Base-by-base conservation (phyloP, 2,113 vertebrate species). In the Gavia stellata region DNA sequence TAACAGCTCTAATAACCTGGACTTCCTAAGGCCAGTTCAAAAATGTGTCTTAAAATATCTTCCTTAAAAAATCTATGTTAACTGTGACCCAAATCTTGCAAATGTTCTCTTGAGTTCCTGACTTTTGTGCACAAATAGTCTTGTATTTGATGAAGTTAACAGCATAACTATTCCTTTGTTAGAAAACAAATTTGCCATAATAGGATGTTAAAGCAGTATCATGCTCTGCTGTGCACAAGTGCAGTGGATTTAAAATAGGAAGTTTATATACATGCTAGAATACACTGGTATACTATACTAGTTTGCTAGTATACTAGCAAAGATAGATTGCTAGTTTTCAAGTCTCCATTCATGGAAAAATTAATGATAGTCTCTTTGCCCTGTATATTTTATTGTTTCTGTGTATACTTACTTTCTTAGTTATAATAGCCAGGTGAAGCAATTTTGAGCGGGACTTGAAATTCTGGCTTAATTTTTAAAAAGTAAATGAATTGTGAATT, bases 1-100 rank as follows among this genome's bases (percentile, higher is more conserved):
- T 20, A 77, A 58, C 28, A 89, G 13, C 62, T 74, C 68, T 77
- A 86, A 45, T 50, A 81, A 78, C 65, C 90, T 95, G 96, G 92
- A 95, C 52, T 96, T 97, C 59, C 96, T 63, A 97, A 94, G 82
- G 89, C 70, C 88, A 92, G 84, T 98, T 98, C 21, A 74, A 74
- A 90, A 67, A n/a, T 4, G 0, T 55, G 13, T 88, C 44, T 82
- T 80, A 33, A n/a, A 78, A 44, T 70, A 19, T 12, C 72, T 63
- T 81, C 61, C 15, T 66, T 55, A 12, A 38, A n/a, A 42, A 38
- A 19, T 26, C 1, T 38, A 0, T 44, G 33, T n/a, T 83, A 66
- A 71, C 31, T 72, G 23, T 12, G 5, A 38, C 33, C 26, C 9
- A 8, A 28, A 17, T 88, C 13, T 31, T 86, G 42, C 4, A 65